Evolutionary conservation across 2,888 invertebrate species (phyloP).

Genomic region (Platerodrilus igneus): DNA sequence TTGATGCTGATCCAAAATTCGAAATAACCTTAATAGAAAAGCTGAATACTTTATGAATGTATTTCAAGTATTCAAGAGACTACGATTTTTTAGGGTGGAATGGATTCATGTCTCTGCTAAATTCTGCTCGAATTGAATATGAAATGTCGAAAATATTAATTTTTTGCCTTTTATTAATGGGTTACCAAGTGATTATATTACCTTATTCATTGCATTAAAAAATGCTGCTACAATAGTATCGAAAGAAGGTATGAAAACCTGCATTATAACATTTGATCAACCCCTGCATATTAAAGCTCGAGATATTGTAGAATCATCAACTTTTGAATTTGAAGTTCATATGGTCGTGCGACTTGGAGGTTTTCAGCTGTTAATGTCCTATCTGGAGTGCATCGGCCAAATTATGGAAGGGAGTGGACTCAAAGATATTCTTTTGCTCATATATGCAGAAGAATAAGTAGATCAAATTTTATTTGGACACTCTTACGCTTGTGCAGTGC

Average conservation of each 20-base stretch:
- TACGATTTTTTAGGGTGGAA: neutral
- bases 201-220: neutral
- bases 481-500: no score
- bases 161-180: conserved; percentile 1
- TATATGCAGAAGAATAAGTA: no score
- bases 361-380: no score
- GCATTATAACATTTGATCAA: conserved; percentile 2
- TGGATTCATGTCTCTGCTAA: neutral
- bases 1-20: no score
- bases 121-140: neutral
- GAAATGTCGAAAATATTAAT: neutral
- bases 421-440: no score
- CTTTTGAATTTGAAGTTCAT: neutral
- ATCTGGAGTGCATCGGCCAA: no score
- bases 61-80: neutral
- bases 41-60: conserved; percentile 1
- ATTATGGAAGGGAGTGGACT: no score
- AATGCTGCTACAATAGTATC: neutral
- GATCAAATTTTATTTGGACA: no score
- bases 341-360: conserved; percentile 1
- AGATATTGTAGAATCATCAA: neutral
- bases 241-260: conserved; percentile 2
- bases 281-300: conserved; percentile 1
- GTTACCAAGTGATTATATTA: conserved; percentile 1
- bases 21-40: no score